A percentile compares a stretch with the other conserved stretches of the same genome.
Conservation (phyloP, 2,888 invertebrate species). For the Cataglyphis rosenhaueri region DNA sequence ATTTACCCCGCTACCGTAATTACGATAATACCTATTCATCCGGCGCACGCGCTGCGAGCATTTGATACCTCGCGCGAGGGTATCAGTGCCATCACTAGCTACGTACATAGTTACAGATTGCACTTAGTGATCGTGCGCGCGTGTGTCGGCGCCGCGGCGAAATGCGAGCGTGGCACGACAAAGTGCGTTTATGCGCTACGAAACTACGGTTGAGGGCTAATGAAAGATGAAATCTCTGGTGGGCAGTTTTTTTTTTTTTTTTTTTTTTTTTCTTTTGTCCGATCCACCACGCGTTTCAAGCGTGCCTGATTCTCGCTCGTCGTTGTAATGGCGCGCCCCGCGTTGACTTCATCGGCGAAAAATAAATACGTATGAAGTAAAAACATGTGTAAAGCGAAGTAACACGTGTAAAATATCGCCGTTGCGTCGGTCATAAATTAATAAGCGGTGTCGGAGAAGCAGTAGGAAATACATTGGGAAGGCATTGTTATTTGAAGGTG, state of each 20-base stretch:
- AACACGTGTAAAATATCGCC: conserved; percentile 28
- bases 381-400: conserved; percentile 17
- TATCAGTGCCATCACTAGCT: conserved; percentile 45
- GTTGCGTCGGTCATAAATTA: conserved; percentile 35
- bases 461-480: background rate
- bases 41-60: background rate
- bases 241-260: conserved; percentile 16
- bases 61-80: conserved; percentile 32
- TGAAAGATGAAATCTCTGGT: conserved; percentile 48
- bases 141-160: conserved; percentile 44
- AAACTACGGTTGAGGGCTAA: conserved; percentile 33
- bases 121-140: conserved; percentile 48
- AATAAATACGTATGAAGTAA: conserved; percentile 30
- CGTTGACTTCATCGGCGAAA: background rate
- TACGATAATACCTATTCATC: conserved; percentile 32
- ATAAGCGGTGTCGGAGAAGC: conserved; percentile 1
- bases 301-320: conserved; percentile 21
- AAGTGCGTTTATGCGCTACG: conserved; percentile 44
- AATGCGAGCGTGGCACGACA: conserved; percentile 65
- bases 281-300: conserved; percentile 1
- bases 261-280: background rate
- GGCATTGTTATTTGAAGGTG: background rate
- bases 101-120: conserved; percentile 49
- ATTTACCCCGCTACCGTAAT: conserved; percentile 7
- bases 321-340: conserved; percentile 11